These are phyloP conservation scores for Trachelus iudaicus DNA, from an alignment of 2,888 invertebrate species.

Conservation along the genomic window DNA sequence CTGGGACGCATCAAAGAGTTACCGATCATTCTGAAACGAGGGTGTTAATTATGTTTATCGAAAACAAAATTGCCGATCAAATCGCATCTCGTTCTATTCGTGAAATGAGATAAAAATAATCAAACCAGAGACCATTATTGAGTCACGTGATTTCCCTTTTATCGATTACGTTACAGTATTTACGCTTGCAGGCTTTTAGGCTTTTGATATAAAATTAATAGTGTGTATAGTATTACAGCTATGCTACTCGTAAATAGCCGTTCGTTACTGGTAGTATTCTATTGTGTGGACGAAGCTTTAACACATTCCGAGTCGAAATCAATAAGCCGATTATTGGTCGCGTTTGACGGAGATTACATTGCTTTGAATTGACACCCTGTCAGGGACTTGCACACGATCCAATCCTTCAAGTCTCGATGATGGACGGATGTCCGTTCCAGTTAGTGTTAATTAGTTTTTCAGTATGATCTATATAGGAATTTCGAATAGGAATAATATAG, in stretches of 20 bases:
- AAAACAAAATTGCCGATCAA: not conserved
- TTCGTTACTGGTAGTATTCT: not conserved
- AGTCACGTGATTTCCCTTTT: not conserved
- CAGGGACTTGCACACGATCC: conserved; percentile 37
- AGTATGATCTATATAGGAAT: not conserved
- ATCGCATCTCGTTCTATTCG: not conserved
- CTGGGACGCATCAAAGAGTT: not conserved
- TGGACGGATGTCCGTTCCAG: conserved; percentile 46
- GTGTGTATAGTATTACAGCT: not conserved
- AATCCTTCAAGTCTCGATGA: conserved; percentile 42
- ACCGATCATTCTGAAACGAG: not conserved
- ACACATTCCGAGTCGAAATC: conserved; percentile 46
- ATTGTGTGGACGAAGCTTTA: not conserved
- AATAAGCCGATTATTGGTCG: conserved; percentile 59
- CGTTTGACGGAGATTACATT: conserved; percentile 57
- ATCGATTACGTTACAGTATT: not conserved
- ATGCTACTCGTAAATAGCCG: not conserved
- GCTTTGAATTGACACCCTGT: conserved; percentile 53
- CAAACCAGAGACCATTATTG: not conserved
- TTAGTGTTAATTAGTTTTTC: conserved; percentile 17
- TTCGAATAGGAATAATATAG: not conserved
- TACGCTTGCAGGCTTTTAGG: not conserved
- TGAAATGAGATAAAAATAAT: not conserved
- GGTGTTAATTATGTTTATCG: not conserved
- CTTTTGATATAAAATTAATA: not conserved